phyloP scores from a whole-genome alignment of 2,888 invertebrate species.

The Pediacus dermestoides region DNA sequence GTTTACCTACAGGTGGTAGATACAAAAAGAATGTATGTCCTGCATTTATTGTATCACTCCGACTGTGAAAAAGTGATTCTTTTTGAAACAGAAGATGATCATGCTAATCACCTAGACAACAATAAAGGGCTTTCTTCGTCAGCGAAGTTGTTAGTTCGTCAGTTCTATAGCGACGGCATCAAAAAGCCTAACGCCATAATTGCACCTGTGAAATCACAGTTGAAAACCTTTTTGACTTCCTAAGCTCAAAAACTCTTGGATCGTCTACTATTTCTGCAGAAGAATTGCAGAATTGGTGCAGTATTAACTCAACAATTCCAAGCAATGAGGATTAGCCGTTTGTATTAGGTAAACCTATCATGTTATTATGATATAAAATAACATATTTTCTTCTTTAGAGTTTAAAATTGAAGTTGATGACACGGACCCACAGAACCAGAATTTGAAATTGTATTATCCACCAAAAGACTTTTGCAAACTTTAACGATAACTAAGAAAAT shows the following conservation, averaged over 20 bases:
- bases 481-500: constrained; percentile 6
- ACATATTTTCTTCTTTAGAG: too few relatives aligned
- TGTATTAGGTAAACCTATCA: too few relatives aligned
- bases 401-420: too few relatives aligned
- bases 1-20: constrained; percentile 6
- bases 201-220: constrained; percentile 11
- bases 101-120: constrained; percentile 12
- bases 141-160: constrained; percentile 13
- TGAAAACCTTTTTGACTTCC: too few relatives aligned
- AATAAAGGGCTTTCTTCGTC: constrained; percentile 10
- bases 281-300: too few relatives aligned
- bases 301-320: too few relatives aligned
- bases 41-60: constrained; percentile 13
- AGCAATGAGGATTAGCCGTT: too few relatives aligned
- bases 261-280: too few relatives aligned
- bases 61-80: constrained; percentile 10
- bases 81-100: constrained; percentile 12
- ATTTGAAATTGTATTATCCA: constrained; percentile 3
- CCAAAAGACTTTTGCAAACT: constrained; percentile 8
- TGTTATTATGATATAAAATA: too few relatives aligned
- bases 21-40: constrained; percentile 11
- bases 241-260: too few relatives aligned
- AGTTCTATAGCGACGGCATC: constrained; percentile 13
- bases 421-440: too few relatives aligned
- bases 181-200: constrained; percentile 13